Conservation (phyloP, 1,140 invertebrate species). For the Aricia agestis region DNA sequence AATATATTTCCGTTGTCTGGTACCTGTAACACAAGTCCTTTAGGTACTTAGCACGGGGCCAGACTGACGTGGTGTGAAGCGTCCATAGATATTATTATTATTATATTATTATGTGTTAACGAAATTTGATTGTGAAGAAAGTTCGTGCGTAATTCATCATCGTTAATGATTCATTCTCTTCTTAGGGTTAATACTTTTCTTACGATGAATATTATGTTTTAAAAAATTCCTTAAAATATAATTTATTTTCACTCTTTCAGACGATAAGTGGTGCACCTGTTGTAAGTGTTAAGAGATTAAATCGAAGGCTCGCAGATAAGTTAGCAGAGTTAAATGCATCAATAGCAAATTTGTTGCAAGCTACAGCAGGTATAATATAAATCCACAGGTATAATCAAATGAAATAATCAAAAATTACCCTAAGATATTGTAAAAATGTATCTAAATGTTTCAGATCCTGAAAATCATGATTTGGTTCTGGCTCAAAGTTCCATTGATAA, state of each 20-base stretch:
- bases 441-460: conserved; percentile 36
- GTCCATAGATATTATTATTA: no score
- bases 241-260: not conserved
- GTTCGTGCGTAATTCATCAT: no score
- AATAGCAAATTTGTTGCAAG: conserved; percentile 36
- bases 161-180: no score
- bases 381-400: not conserved
- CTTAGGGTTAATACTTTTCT: no score
- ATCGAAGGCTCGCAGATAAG: conserved; percentile 21
- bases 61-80: no score
- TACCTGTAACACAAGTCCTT: no score
- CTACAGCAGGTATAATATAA: conserved; percentile 30
- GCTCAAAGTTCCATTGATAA: conserved; percentile 34
- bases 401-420: not conserved
- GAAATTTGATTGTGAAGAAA: no score
- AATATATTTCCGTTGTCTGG: no score
- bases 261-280: not conserved
- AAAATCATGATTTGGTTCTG: conserved; percentile 36
- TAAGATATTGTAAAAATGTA: not conserved
- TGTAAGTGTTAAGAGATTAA: not conserved
- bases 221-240: not conserved
- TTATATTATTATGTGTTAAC: no score
- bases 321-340: conserved; percentile 39
- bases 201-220: not conserved
- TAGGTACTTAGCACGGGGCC: no score